phyloP scores from a whole-genome alignment of 1,140 invertebrate genomes.

The Halictus rubicundus region DNA sequence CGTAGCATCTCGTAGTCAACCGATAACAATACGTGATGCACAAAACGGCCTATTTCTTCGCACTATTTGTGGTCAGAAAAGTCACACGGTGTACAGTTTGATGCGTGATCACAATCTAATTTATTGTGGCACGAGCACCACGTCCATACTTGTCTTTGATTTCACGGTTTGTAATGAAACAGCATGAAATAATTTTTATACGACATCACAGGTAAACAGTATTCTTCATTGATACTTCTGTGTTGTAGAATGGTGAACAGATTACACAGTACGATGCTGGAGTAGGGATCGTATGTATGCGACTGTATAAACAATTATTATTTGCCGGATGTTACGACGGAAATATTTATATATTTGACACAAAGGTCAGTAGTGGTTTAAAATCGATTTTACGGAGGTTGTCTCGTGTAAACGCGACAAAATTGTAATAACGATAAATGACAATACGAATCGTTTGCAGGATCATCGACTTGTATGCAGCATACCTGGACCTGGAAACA shows the following conservation, averaged over 20 bases:
- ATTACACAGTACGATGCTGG: slow-evolving; percentile 82
- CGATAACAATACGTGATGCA: slow-evolving; percentile 85
- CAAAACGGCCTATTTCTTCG: slow-evolving; percentile 83
- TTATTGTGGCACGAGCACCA: slow-evolving; percentile 85
- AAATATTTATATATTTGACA: slow-evolving; percentile 85
- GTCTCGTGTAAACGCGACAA: too few relatives aligned
- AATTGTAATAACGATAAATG: not conserved
- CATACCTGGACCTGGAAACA: slow-evolving; percentile 84
- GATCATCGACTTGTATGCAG: slow-evolving; percentile 80
- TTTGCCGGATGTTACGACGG: slow-evolving; percentile 87
- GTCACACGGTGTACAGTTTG: slow-evolving; percentile 85
- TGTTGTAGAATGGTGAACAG: slow-evolving; percentile 82
- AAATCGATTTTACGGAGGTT: not conserved
- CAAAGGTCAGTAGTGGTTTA: slow-evolving; percentile 65
- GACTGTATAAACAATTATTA: slow-evolving; percentile 81
- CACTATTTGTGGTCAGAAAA: slow-evolving; percentile 82
- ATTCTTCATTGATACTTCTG: slow-evolving; percentile 17
- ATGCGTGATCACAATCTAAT: slow-evolving; percentile 83
- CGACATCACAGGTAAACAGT: slow-evolving; percentile 4
- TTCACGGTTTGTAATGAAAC: slow-evolving; percentile 81
- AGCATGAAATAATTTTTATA: slow-evolving; percentile 14
- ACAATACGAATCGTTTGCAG: slow-evolving; percentile 60
- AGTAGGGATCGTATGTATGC: slow-evolving; percentile 85
- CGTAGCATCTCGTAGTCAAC: slow-evolving; percentile 84
- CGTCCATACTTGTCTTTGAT: slow-evolving; percentile 85